phyloP scores from a whole-genome alignment of 2,113 vertebrate genomes.

The Laterallus jamaicensis region DNA sequence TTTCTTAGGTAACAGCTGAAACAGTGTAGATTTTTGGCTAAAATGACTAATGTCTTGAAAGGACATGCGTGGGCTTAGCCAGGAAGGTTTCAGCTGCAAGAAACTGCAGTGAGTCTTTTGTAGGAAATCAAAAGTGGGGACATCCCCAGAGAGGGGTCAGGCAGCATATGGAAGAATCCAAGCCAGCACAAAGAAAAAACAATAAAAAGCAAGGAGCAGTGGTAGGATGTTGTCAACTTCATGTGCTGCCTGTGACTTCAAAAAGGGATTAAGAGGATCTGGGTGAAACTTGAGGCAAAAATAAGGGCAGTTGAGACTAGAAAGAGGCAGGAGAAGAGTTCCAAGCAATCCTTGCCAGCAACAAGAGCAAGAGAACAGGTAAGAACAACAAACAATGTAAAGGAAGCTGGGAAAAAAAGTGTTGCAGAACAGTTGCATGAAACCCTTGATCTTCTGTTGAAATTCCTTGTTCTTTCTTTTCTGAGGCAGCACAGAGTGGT shows the following conservation, averaged over 20 bases:
- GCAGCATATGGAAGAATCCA: background rate
- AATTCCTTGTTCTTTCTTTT: background rate
- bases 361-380: background rate
- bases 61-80: background rate
- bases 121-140: background rate
- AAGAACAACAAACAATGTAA: background rate
- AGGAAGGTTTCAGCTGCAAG: background rate
- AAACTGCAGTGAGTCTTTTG: background rate
- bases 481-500: background rate
- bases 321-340: background rate
- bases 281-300: background rate
- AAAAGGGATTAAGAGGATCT: background rate
- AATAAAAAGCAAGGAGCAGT: background rate
- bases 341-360: background rate
- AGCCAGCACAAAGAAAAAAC: background rate
- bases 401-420: background rate
- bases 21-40: background rate
- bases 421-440: background rate
- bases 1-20: background rate
- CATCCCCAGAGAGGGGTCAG: background rate
- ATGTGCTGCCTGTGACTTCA: background rate
- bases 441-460: background rate
- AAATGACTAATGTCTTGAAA: background rate
- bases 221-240: background rate
- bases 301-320: background rate